Evolutionary conservation across 2,888 invertebrate genomes (phyloP).

Genomic region (Thysanoteuthis rhombus): DNA sequence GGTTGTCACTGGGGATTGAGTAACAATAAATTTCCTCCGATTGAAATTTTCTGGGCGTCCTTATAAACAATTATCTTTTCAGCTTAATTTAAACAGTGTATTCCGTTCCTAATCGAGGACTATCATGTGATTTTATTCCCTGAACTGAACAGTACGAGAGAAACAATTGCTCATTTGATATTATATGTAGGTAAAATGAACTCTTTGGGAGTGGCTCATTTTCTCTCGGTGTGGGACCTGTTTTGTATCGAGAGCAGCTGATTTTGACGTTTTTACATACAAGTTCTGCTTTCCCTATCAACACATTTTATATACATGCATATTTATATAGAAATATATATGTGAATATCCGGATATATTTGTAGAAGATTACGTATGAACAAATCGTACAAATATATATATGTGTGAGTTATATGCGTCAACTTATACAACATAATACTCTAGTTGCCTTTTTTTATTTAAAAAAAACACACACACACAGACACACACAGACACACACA

Average conservation of each 20-base stretch:
- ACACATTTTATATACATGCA: not conserved
- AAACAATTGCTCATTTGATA: not conserved
- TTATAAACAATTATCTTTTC: not conserved
- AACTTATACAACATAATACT: no score
- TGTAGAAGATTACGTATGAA: no score
- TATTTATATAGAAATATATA: not conserved
- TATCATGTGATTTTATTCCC: not conserved
- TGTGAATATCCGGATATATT: no score
- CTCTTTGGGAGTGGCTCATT: conserved; percentile 1
- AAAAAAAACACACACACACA: no score
- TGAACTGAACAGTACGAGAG: not conserved
- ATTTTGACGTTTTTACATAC: not conserved
- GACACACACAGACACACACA: no score
- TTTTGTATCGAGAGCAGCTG: not conserved
- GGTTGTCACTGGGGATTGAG: not conserved
- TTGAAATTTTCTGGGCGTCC: not conserved
- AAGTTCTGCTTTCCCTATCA: not conserved
- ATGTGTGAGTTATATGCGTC: no score
- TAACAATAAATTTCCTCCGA: not conserved
- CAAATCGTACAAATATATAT: no score
- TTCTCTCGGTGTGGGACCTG: not conserved
- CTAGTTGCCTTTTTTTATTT: no score
- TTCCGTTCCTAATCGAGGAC: not conserved
- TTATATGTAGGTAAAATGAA: not conserved
- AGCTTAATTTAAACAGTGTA: not conserved